These are phyloP conservation scores for Hypotaenidia philippensis DNA, from an alignment of 2,797 vertebrate species.

Conservation along the genomic window DNA sequence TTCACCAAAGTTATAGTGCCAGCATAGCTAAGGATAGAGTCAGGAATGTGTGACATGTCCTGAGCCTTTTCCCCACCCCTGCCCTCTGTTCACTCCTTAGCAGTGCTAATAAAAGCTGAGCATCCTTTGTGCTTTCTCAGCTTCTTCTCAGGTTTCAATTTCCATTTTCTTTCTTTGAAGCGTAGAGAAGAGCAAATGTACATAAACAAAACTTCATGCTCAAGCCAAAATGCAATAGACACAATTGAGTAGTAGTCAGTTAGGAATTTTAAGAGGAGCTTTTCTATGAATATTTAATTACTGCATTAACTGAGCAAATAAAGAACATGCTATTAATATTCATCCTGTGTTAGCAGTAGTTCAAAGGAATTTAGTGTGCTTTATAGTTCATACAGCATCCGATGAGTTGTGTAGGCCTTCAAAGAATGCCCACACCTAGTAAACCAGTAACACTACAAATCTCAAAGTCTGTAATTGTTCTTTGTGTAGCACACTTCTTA, in stretches of 20 bases:
- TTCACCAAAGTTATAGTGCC: background rate
- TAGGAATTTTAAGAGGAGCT: slow-evolving; percentile 25
- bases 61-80: background rate
- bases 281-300: slow-evolving; percentile 60
- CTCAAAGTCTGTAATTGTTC: background rate
- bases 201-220: background rate
- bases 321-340: slow-evolving; percentile 56
- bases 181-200: background rate
- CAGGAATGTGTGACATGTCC: background rate
- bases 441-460: background rate
- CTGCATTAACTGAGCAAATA: slow-evolving; percentile 54
- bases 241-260: slow-evolving; percentile 21
- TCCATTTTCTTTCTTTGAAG: slow-evolving; percentile 46
- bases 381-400: background rate
- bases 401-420: background rate
- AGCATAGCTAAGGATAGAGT: background rate
- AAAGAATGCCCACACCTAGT: background rate
- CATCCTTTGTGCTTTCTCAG: slow-evolving; percentile 29
- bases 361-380: slow-evolving; percentile 24
- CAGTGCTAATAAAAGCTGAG: background rate
- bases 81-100: background rate
- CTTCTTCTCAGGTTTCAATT: slow-evolving; percentile 16
- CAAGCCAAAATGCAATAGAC: slow-evolving; percentile 7
- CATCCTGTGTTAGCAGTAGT: background rate
- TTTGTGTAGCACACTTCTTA: background rate